phyloP scores from a whole-genome alignment of 2,797 vertebrate species.

The Sebastes trivittatus region DNA sequence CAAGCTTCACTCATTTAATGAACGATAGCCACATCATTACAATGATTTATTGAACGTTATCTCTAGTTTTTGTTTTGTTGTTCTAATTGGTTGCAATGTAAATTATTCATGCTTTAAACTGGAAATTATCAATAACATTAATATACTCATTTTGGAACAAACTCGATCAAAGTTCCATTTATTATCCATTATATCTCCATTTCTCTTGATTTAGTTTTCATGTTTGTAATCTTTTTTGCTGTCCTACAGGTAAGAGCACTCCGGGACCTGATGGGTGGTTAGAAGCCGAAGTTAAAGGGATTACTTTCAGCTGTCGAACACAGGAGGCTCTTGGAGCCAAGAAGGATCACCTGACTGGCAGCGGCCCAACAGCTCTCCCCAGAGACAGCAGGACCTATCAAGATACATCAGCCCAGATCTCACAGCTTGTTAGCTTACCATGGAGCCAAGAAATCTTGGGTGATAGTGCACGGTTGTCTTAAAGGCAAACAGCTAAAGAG shows the following conservation, averaged over 20 bases:
- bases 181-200: background rate
- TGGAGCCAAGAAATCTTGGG: conserved; percentile 17
- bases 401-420: conserved; percentile 18
- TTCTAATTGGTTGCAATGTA: background rate
- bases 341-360: conserved; percentile 49
- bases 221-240: conserved; percentile 1
- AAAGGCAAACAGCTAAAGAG: background rate
- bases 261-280: conserved; percentile 37
- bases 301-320: conserved; percentile 63
- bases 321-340: conserved; percentile 57
- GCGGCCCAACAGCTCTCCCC: background rate
- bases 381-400: conserved; percentile 20
- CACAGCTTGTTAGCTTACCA: conserved; percentile 1
- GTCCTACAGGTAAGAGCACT: conserved; percentile 24
- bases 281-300: conserved; percentile 72
- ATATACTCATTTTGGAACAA: background rate
- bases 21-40: background rate
- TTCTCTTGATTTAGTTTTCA: background rate
- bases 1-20: background rate
- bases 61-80: background rate
- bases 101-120: background rate
- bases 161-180: background rate
- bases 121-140: background rate
- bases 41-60: background rate
- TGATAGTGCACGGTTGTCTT: conserved; percentile 2